These are phyloP conservation scores for Drosophila fulvimacula DNA, from an alignment of 2,888 invertebrate genomes.

Conservation along the genomic window DNA sequence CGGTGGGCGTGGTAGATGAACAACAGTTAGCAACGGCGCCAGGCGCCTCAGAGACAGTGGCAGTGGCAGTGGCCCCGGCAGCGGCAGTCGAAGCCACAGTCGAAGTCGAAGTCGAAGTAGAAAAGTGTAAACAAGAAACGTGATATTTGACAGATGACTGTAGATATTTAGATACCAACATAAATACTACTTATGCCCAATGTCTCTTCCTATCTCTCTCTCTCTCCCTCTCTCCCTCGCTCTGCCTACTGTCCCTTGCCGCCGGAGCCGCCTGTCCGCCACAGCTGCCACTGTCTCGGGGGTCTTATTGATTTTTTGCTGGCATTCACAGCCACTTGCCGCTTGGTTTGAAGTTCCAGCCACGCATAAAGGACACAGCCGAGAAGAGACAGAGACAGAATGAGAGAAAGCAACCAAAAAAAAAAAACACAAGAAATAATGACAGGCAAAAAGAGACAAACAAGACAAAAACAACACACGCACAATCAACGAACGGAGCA, in stretches of 20 bases:
- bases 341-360: constrained; percentile 58
- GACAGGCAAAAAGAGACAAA: constrained; percentile 17
- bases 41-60: background rate
- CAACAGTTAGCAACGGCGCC: constrained; percentile 14
- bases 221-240: background rate
- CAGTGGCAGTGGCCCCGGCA: no score
- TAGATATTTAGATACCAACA: constrained; percentile 78
- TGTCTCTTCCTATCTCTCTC: constrained; percentile 28
- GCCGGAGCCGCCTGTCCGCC: background rate
- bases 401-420: constrained; percentile 7
- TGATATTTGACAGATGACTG: constrained; percentile 80
- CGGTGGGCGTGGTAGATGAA: constrained; percentile 4
- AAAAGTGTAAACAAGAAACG: constrained; percentile 77
- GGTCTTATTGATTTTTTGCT: constrained; percentile 75
- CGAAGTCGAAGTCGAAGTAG: constrained; percentile 25
- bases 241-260: background rate
- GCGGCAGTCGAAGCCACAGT: constrained; percentile 1
- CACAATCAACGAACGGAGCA: constrained; percentile 36
- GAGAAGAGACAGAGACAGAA: constrained; percentile 21
- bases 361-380: constrained; percentile 48
- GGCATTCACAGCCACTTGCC: constrained; percentile 69
- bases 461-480: constrained; percentile 13
- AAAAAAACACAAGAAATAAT: constrained; percentile 1
- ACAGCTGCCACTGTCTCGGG: constrained; percentile 61
- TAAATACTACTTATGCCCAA: constrained; percentile 73